These are phyloP conservation scores for Cyprinodon variegatus DNA, from an alignment of 2,113 vertebrate species.

Conservation along the genomic window DNA sequence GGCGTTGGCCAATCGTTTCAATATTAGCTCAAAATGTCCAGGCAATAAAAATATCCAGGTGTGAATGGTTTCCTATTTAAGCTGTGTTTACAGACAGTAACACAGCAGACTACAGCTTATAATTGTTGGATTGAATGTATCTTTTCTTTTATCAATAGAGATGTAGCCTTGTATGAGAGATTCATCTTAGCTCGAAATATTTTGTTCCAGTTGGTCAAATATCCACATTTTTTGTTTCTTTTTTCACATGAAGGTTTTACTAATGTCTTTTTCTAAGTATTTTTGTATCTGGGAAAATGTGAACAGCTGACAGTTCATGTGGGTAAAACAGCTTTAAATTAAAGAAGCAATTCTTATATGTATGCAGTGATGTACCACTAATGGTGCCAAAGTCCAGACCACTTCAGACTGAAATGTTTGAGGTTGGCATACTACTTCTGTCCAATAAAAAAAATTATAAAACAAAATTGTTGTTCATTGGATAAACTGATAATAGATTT, in stretches of 20 bases:
- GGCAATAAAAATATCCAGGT: background rate
- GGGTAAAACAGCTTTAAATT: conserved; percentile 6
- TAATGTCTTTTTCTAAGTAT: background rate
- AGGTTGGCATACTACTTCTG: conserved; percentile 20
- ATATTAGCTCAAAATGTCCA: background rate
- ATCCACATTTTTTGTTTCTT: background rate
- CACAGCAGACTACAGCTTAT: conserved; percentile 20
- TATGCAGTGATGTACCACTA: conserved; percentile 18
- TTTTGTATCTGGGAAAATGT: conserved; percentile 4
- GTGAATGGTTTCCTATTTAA: background rate
- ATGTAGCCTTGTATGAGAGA: conserved; percentile 1
- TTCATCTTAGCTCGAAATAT: background rate
- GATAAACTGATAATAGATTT: background rate
- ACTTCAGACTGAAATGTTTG: conserved; percentile 5
- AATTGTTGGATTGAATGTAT: conserved; percentile 1
- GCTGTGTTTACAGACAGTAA: background rate
- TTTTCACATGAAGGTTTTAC: background rate
- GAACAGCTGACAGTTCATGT: conserved; percentile 11
- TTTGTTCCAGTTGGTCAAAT: background rate
- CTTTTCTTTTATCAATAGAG: background rate
- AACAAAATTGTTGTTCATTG: background rate
- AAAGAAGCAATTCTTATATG: conserved; percentile 7
- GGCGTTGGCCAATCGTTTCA: background rate
- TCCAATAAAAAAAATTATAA: conserved; percentile 55
- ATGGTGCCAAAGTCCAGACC: conserved; percentile 15